Evolutionary conservation across 1,140 invertebrate genomes (phyloP).

Genomic region (Epicauta chinensis): DNA sequence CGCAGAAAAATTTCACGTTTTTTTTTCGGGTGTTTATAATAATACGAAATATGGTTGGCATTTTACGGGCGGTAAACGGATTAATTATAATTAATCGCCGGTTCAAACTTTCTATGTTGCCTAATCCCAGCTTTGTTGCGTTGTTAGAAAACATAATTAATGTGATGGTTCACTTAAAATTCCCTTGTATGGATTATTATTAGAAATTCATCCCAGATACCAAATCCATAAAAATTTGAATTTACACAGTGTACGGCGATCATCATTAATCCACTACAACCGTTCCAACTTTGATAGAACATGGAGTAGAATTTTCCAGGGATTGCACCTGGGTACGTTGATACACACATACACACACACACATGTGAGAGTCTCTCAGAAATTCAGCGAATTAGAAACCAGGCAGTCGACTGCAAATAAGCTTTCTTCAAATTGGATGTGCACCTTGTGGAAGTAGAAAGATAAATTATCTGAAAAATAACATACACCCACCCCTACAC

Average conservation of each 20-base stretch:
- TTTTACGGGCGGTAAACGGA: slow-evolving; percentile 2
- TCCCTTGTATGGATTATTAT: slow-evolving; percentile 4
- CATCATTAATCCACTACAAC: not conserved
- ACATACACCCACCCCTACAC: slow-evolving; percentile 10
- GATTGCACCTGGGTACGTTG: slow-evolving; percentile 18
- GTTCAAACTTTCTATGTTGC: slow-evolving; percentile 1
- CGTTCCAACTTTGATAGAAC: not conserved
- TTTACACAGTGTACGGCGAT: not conserved
- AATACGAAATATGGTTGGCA: no score
- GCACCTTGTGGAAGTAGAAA: slow-evolving; percentile 27
- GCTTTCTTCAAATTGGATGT: slow-evolving; percentile 31
- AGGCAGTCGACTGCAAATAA: slow-evolving; percentile 26
- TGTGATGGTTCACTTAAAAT: slow-evolving; percentile 8
- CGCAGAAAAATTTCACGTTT: not conserved
- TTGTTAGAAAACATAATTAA: slow-evolving; percentile 5
- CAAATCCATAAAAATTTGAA: no score
- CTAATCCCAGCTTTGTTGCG: slow-evolving; percentile 2
- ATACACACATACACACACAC: slow-evolving; percentile 2
- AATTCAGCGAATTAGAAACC: slow-evolving; percentile 12
- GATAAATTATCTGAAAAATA: slow-evolving; percentile 30
- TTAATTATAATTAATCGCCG: slow-evolving; percentile 4
- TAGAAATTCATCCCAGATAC: not conserved
- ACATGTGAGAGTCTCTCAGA: no score
- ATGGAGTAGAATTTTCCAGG: slow-evolving; percentile 17
- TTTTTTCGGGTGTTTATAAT: not conserved